phyloP scores from a whole-genome alignment of 2,113 vertebrate genomes.

The Otocyon megalotis region DNA sequence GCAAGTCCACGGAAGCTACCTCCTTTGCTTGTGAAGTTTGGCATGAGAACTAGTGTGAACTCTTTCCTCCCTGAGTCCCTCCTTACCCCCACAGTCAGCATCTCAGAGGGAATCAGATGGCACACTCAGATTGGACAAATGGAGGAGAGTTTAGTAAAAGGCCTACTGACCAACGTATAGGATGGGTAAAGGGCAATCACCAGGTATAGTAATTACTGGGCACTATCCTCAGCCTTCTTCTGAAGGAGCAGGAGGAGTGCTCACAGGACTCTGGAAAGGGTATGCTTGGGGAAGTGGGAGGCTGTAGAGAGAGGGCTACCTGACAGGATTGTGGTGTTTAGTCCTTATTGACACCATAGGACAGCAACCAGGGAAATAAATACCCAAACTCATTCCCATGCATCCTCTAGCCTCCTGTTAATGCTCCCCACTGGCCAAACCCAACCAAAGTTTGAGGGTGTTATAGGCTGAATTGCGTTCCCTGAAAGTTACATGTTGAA shows the following conservation, averaged over 20 bases:
- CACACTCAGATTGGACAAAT: background rate
- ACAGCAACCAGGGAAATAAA: background rate
- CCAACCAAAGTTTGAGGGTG: background rate
- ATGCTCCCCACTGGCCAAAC: background rate
- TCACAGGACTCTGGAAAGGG: background rate
- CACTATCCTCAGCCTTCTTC: background rate
- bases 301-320: background rate
- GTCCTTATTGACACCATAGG: background rate
- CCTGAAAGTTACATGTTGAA: background rate
- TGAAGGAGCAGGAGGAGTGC: background rate
- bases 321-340: too few species aligned
- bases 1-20: accelerated
- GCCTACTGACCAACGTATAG: background rate
- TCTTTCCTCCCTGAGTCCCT: too few species aligned
- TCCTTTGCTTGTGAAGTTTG: background rate
- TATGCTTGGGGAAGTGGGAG: accelerated
- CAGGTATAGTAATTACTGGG: accelerated
- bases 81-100: background rate
- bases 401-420: background rate
- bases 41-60: background rate
- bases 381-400: background rate
- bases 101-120: background rate
- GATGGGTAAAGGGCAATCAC: background rate
- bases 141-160: background rate
- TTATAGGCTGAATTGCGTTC: background rate